Base-by-base conservation (phyloP, 2,113 vertebrate species). In the Athene cunicularia region DNA sequence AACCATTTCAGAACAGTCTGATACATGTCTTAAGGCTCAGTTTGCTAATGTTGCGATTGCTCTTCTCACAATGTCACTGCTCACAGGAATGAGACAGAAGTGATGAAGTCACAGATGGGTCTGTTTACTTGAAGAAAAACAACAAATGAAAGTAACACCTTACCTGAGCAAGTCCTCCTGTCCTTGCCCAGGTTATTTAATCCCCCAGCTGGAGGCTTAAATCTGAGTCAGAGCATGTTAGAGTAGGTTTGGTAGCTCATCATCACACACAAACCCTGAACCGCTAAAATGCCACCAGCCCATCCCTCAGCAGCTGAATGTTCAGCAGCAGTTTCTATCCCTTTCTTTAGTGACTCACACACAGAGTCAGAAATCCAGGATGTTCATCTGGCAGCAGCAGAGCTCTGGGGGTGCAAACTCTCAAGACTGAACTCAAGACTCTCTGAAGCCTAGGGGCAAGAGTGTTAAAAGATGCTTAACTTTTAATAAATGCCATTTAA, bases 401-500 rank as follows among this genome's bases (percentile, higher is more conserved):
- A 58, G 55, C 45, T 28, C 10, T 8, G 35, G 63, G 52, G 88
- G 22, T 39, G 27, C 47, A 77, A 23, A 35, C 45, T 26, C 76
- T 35, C 43, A 18, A 18, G 67, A 32, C 26, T 5, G 1, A 0
- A 15, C 30, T 18, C n/a, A 37, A 64, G 28, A 39, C 32, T 19
- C 26, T 7, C 16, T 23, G 21, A 55, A 67, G 62, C 35, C 32
- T 30, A 15, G 6, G 18, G 45, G 17, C 49, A 12, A 1, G 52
- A 58, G 26, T 12, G 14, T 2, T 39, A 37, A 83, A 35, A 88
- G 15, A 10, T 21, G 30, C 32, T 53, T 4, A 17, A 14, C 22
- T 75, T 62, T 85, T 86, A 97, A 97, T 53, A 95, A 96, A 96
- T 47, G 45, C 95, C 73, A 70, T 56, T 91, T 33, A 86, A 75